Percentiles rank a stretch among this genome's conserved stretches.
These are phyloP conservation scores for Poeciliopsis turrubarensis DNA, from an alignment of 2,113 vertebrate species.

Conservation along the genomic window DNA sequence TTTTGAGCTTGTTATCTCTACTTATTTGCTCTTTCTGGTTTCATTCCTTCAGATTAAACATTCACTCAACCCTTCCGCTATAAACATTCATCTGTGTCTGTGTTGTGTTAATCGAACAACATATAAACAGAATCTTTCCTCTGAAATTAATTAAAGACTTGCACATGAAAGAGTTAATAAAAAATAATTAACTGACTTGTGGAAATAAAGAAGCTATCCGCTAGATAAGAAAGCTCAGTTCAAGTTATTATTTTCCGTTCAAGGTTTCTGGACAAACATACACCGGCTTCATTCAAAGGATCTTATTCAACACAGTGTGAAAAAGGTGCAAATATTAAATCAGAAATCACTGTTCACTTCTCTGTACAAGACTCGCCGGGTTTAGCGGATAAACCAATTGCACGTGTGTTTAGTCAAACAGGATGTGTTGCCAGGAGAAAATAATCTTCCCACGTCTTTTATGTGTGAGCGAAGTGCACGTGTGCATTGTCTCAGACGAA, in stretches of 20 bases:
- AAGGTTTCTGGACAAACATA: background rate
- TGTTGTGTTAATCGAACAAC: too few species aligned
- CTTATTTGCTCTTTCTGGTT: too few species aligned
- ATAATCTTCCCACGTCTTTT: conserved; percentile 15
- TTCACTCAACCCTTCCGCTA: too few species aligned
- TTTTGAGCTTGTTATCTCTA: too few species aligned
- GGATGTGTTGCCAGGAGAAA: conserved; percentile 52
- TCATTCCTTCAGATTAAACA: too few species aligned
- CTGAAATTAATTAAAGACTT: background rate
- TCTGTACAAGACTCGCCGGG: background rate
- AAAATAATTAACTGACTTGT: background rate
- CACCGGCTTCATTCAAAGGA: background rate
- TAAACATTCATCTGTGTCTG: too few species aligned
- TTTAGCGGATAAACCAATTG: conserved; percentile 37
- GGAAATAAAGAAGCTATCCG: background rate
- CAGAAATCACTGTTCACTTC: background rate
- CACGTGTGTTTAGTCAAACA: conserved; percentile 55
- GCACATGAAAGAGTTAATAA: background rate
- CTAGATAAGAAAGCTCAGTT: background rate
- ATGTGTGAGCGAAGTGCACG: conserved; percentile 25
- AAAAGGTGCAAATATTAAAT: background rate
- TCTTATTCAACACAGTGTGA: background rate
- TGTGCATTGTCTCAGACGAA: conserved; percentile 58
- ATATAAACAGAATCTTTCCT: background rate
- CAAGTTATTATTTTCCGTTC: background rate